Evolutionary conservation across 1,140 invertebrate genomes (phyloP).

Genomic region (Oedothorax gibbosus): DNA sequence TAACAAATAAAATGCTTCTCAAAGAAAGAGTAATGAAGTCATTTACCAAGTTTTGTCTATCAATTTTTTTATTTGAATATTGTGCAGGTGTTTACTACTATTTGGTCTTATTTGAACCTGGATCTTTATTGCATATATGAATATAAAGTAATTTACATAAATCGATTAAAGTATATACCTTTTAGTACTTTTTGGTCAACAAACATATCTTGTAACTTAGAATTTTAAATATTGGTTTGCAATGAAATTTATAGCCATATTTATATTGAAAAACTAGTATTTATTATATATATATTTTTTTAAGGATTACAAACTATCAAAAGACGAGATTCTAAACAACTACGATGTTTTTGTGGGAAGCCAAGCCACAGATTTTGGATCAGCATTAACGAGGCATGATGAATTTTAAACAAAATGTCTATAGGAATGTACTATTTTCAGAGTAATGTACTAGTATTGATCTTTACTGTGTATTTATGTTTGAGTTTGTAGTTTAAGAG

Average conservation of each 20-base stretch:
- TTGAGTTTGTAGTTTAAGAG: background rate
- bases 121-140: no score
- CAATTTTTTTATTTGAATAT: no score
- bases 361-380: conserved; percentile 98
- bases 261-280: conserved; percentile 15
- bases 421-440: background rate
- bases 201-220: background rate
- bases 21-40: no score
- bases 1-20: no score
- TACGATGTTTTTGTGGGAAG: conserved; percentile 99
- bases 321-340: conserved; percentile 92
- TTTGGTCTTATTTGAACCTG: no score
- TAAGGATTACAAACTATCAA: conserved; percentile 86
- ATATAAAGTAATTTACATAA: no score
- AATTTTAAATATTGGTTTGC: background rate
- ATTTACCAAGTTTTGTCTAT: no score
- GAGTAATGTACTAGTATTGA: conserved; percentile 23
- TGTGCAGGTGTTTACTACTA: no score
- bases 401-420: conserved; percentile 77
- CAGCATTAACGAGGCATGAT: conserved; percentile 93
- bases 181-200: no score
- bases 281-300: no score
- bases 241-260: background rate
- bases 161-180: no score
- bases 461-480: background rate